Base-by-base conservation (phyloP, 2,888 invertebrate species). In the Caenorhabditis zanzibari region DNA sequence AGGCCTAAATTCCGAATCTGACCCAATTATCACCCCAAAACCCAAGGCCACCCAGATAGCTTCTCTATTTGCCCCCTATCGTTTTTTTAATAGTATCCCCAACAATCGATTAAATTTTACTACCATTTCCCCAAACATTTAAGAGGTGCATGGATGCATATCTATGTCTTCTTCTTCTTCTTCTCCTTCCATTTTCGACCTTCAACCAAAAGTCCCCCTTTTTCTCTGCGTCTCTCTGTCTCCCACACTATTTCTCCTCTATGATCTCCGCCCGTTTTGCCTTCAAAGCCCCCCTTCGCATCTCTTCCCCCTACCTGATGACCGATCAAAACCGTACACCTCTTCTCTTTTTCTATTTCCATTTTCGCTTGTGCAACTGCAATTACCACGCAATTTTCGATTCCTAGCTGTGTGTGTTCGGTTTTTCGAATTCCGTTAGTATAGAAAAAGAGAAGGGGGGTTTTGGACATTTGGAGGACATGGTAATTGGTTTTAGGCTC, bases 91-190 rank as follows among this genome's bases (percentile, higher is more conserved):
- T 10, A 9, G 2, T 14, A 14, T 28, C 32, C n/a, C 38, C 38
- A 41, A 41, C 26, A 12, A 52, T 68, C 68, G 54, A 52, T 26
- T 24, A 54, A 52, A 59, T 72, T 59, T 72, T 35, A 59, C 59
- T 41, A 59, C 59, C 58, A 12, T 22, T 9, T 1, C 38, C 26
- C 24, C 38, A 47, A 66, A 58, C 44, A 35, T 49, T 32, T 54
- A 41, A 35, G 26, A 26, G 49, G 66, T 69, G 69, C 61, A 54
- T 41, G 77, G 71, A 71, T 71, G 77, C 69, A 77, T 77, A 71
- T 69, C 77, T 63, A 69, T 69, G 49, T 63, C 71, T 66, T 22
- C 24, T 3, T 32, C 35, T 32, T 28, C 66, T 52, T 69, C 64
- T 10, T 59, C 19, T 10, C 4, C 0, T 26, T 32, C 35, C 22